A percentile compares a stretch with the other conserved stretches of the same genome.
Conservation (phyloP, 1,140 invertebrate species). For the Lineus longissimus region DNA sequence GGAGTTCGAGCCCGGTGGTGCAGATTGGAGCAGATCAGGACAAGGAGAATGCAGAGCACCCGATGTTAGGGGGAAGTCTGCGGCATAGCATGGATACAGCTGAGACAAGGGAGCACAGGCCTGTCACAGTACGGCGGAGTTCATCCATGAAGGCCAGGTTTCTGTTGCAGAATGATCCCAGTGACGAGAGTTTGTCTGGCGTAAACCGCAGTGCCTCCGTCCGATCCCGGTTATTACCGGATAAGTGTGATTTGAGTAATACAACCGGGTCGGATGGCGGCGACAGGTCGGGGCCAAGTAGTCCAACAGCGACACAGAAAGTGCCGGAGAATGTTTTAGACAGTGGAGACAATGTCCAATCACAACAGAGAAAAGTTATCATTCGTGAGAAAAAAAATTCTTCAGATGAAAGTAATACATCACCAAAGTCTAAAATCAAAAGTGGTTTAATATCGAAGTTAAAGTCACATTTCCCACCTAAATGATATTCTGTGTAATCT, state of each 20-base stretch:
- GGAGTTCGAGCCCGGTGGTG: neutral
- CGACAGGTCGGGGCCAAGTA: too few species aligned
- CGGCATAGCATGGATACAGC: neutral
- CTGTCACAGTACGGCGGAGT: neutral
- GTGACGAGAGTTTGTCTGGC: neutral
- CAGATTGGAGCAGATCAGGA: neutral
- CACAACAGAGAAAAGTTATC: too few species aligned
- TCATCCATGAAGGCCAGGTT: neutral
- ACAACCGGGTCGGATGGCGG: too few species aligned
- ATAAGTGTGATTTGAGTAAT: neutral
- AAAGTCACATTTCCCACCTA: too few species aligned
- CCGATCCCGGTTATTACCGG: neutral
- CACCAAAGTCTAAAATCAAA: too few species aligned
- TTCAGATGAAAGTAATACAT: too few species aligned
- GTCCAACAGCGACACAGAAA: too few species aligned
- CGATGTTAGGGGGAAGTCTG: neutral
- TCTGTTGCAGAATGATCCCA: neutral
- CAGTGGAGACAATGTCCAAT: too few species aligned
- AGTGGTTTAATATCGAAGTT: too few species aligned
- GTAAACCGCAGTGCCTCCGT: neutral
- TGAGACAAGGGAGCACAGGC: neutral
- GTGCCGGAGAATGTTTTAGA: too few species aligned
- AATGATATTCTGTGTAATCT: too few species aligned
- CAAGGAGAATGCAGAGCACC: neutral
- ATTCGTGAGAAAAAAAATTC: too few species aligned